Evolutionary conservation across 2,888 invertebrate genomes (phyloP), one percentile per base, ranked within the genome.

Genomic region (Fabriciana adippe): DNA sequence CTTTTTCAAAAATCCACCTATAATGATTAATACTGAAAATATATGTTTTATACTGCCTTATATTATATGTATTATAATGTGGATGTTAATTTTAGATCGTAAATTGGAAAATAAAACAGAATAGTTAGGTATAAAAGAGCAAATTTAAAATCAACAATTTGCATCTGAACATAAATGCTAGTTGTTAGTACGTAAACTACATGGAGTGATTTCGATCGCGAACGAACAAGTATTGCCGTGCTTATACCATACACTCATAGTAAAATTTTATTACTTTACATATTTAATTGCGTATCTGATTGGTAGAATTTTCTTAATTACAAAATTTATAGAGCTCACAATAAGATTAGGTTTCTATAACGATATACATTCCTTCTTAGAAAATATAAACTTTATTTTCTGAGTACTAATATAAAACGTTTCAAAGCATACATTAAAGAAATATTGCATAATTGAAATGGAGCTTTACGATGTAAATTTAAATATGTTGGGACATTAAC

Each of bases 191-290:
- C 21, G 35, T 35, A 61, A n/a, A 35, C 35, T 61, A 51, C 41
- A 35, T 15, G 16, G 35, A 61, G 61, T 61, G 61, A 61, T 53
- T 41, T 41, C 41, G 50, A 53, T 41, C 61, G 51, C 35, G 15
- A 6, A 51, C 35, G 16, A 61, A 61, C 61, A 21, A 61, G 61
- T 41, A 61, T 53, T 51, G 61, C 35, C n/a, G 50, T 35, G 16
- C 51, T 61, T 51, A 51, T 31, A 50, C 26, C 60, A 18, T 61
- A 51, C 51, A 61, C 18, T 14, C 18, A 61, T 55, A 61, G 61
- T 67, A 35, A 64, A 64, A 66, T 47, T 65, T 69, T 59, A 66
- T 69, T 56, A 45, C 35, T 26, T 16, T 14, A 53, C 57, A 51
- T 53, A 65, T 61, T 51, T 53, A 18, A 41, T 51, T 56, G 50